These are phyloP conservation scores for Istiophorus platypterus DNA, from an alignment of 2,113 vertebrate genomes.

Conservation along the genomic window DNA sequence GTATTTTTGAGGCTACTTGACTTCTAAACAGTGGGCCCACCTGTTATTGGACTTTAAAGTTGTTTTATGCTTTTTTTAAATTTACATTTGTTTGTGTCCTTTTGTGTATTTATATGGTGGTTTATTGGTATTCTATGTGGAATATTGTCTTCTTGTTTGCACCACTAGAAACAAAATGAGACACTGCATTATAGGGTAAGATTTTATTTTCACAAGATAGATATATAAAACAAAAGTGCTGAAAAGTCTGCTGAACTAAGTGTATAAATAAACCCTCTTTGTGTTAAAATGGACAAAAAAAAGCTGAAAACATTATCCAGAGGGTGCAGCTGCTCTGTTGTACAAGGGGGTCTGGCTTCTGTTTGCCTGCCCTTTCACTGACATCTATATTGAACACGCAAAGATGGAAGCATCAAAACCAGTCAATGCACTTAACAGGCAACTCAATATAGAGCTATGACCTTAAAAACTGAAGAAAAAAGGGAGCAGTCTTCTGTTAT, in stretches of 20 bases:
- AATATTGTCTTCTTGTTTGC: not conserved
- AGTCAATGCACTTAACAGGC: slow-evolving; percentile 1
- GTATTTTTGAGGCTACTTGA: too few relatives aligned
- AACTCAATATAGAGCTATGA: not conserved
- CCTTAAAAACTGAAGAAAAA: not conserved
- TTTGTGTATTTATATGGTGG: not conserved
- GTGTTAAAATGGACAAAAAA: slow-evolving; percentile 27
- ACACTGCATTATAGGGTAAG: slow-evolving; percentile 32
- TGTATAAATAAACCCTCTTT: slow-evolving; percentile 65
- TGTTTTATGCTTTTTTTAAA: too few relatives aligned
- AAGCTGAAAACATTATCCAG: slow-evolving; percentile 4
- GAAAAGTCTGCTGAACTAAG: slow-evolving; percentile 31
- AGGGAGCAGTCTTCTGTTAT: not conserved
- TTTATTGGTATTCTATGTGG: not conserved
- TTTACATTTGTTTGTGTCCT: not conserved
- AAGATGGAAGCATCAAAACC: not conserved
- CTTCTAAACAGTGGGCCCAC: too few relatives aligned
- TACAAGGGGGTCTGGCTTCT: slow-evolving; percentile 15
- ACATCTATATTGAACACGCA: not conserved
- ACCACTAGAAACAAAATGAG: not conserved
- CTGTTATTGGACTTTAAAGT: too few relatives aligned
- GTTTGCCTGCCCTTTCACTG: not conserved
- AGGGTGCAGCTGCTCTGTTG: slow-evolving; percentile 8
- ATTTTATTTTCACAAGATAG: slow-evolving; percentile 76
- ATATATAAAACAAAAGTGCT: slow-evolving; percentile 76